Conservation (phyloP, 2,797 vertebrate species). For the Aplochiton taeniatus region DNA sequence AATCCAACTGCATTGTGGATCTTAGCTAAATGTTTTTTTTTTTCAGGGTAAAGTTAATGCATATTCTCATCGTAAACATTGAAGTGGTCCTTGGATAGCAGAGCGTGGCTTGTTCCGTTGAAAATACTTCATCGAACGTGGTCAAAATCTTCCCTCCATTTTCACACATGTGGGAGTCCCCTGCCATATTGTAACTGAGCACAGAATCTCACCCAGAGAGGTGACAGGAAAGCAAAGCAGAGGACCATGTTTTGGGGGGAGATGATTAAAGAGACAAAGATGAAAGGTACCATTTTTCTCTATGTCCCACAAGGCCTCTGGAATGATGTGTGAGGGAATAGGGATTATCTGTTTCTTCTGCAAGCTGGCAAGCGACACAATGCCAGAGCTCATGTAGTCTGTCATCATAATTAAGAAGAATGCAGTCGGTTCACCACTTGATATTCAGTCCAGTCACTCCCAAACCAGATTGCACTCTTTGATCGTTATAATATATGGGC, state of each 20-base stretch:
- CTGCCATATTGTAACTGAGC: constrained; percentile 56
- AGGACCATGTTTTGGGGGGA: constrained; percentile 28
- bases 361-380: constrained; percentile 31
- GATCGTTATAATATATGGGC: too few species aligned
- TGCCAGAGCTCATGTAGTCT: constrained; percentile 32
- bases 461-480: not conserved
- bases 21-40: too few species aligned
- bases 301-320: constrained; percentile 32
- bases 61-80: too few species aligned
- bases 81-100: too few species aligned
- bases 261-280: constrained; percentile 65
- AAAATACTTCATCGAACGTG: not conserved
- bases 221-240: constrained; percentile 44
- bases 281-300: constrained; percentile 57
- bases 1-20: too few species aligned
- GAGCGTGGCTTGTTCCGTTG: not conserved
- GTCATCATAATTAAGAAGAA: constrained; percentile 50
- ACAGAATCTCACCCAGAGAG: constrained; percentile 43
- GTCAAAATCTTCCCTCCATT: constrained; percentile 33
- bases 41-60: too few species aligned
- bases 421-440: constrained; percentile 29
- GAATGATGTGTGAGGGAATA: constrained; percentile 26
- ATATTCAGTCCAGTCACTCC: not conserved
- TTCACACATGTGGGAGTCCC: constrained; percentile 50
- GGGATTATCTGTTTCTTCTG: constrained; percentile 50